Base-by-base conservation (phyloP, 2,888 invertebrate genomes). In the Drosophila sordidula region DNA sequence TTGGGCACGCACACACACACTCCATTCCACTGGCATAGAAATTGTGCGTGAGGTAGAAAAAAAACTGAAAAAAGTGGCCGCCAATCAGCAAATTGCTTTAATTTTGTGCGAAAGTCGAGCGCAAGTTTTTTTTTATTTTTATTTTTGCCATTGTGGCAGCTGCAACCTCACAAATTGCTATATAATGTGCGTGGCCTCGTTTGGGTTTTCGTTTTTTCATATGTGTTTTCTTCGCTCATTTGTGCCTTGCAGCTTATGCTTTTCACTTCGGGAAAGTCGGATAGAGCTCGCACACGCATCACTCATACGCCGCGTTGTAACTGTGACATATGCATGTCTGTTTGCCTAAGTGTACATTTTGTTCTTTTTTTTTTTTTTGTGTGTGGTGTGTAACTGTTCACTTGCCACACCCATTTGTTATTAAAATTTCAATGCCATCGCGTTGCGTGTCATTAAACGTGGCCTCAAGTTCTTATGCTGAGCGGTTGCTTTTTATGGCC, bases 121-220 rank as follows among this genome's bases (percentile, higher is more conserved):
- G 68, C 44, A 56, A 50, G 51, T 63, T 72, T 67, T 34, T 32
- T 64, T 59, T 59, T 46, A 50, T 49, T 63, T 72, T 67, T 34
- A 11, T 64, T 59, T 59, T 46, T 39, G 42, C 46, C 29, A 51
- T 61, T 64, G 66, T 47, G 63, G 56, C 61, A 56, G 79, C 62
- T 68, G 76, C 85, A 54, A 72, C 41, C 78, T 67, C 88, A 62
- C 81, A 88, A 88, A 83, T 83, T 87, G 84, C 83, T 63, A 52
- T 78, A 77, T 83, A 83, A 83, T 83, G 83, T 89, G 89, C 85
- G 82, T 88, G 82, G 78, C 87, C 82, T 75, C 87, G 87, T 87
- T 83, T 82, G 36, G 68, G 55, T 39, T 51, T 56, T 59, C 12
- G 25, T 49, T 29, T 29, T 29, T 29, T 29, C 2, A 8, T 29